Evolutionary conservation across 2,113 vertebrate genomes (phyloP).

Genomic region (Alethe diademata): DNA sequence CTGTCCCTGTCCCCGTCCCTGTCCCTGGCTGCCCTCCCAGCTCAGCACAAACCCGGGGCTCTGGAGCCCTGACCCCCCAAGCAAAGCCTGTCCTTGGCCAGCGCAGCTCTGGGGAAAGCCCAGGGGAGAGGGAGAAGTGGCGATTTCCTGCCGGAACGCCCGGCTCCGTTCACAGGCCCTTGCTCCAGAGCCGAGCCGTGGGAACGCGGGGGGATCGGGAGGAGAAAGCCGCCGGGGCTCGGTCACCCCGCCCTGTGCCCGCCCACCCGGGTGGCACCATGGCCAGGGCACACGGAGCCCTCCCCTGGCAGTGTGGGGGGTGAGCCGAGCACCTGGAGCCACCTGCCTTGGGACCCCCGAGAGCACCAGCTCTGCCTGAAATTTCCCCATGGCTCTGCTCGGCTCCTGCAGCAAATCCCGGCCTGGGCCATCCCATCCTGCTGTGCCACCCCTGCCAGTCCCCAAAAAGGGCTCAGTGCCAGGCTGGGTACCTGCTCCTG

Average conservation of each 20-base stretch:
- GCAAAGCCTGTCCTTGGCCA: background rate
- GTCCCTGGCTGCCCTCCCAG: background rate
- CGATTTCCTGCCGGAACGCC: background rate
- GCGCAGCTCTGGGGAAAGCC: background rate
- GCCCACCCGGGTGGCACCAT: background rate
- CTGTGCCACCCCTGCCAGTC: background rate
- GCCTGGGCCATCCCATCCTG: background rate
- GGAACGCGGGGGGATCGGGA: background rate
- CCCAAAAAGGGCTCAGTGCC: background rate
- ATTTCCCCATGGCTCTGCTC: background rate
- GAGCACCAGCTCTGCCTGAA: background rate
- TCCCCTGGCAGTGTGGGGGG: accelerated
- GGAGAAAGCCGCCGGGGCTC: background rate
- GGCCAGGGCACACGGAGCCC: accelerated
- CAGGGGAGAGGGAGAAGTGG: background rate
- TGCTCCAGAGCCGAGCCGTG: background rate
- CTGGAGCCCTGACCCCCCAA: background rate
- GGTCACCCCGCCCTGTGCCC: background rate
- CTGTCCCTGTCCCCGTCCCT: background rate
- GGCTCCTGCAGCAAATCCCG: background rate
- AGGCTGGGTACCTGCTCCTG: background rate
- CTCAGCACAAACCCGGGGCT: background rate
- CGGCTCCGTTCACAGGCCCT: background rate
- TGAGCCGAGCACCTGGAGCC: accelerated
- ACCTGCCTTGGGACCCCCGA: background rate